Conservation (phyloP, 1,140 invertebrate genomes). For the Drosophila serrata region DNA sequence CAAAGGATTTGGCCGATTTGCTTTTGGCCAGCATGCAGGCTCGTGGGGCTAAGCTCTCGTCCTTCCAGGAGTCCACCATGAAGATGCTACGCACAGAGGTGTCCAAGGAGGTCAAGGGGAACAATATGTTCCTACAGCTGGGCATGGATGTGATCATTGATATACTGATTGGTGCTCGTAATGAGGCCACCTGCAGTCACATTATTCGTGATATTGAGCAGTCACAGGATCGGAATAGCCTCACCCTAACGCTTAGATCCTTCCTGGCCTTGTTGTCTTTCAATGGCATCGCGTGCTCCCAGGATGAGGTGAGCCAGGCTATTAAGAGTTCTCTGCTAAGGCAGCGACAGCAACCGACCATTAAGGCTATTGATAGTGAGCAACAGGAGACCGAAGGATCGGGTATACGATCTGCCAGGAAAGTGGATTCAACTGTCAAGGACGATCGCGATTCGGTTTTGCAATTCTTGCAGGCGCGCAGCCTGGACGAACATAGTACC, state of each 20-base stretch:
- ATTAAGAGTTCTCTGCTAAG: slow-evolving; percentile 47
- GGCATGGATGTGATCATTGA: slow-evolving; percentile 73
- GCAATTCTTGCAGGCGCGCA: slow-evolving; percentile 53
- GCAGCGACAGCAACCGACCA: slow-evolving; percentile 1
- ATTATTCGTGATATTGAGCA: slow-evolving; percentile 62
- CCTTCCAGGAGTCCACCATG: slow-evolving; percentile 50
- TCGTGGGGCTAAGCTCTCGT: slow-evolving; percentile 32
- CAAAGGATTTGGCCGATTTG: slow-evolving; percentile 72
- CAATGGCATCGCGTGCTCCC: slow-evolving; percentile 61
- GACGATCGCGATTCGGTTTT: slow-evolving; percentile 57
- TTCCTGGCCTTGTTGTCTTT: slow-evolving; percentile 61
- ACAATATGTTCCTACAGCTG: slow-evolving; percentile 42
- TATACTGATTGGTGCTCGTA: slow-evolving; percentile 53
- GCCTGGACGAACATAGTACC: slow-evolving; percentile 30
- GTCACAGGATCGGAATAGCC: slow-evolving; percentile 54
- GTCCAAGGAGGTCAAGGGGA: slow-evolving; percentile 30
- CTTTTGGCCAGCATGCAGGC: slow-evolving; percentile 72
- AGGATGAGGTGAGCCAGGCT: slow-evolving; percentile 62
- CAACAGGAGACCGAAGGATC: slow-evolving; percentile 19
- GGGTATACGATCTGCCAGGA: slow-evolving; percentile 49
- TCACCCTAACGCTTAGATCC: slow-evolving; percentile 55
- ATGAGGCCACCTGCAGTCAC: slow-evolving; percentile 43
- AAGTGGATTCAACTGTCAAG: slow-evolving; percentile 4
- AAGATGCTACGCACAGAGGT: slow-evolving; percentile 41
- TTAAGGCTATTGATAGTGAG: background rate